Base-by-base conservation (phyloP, 2,797 vertebrate species). In the Silurus lanzhouensis region DNA sequence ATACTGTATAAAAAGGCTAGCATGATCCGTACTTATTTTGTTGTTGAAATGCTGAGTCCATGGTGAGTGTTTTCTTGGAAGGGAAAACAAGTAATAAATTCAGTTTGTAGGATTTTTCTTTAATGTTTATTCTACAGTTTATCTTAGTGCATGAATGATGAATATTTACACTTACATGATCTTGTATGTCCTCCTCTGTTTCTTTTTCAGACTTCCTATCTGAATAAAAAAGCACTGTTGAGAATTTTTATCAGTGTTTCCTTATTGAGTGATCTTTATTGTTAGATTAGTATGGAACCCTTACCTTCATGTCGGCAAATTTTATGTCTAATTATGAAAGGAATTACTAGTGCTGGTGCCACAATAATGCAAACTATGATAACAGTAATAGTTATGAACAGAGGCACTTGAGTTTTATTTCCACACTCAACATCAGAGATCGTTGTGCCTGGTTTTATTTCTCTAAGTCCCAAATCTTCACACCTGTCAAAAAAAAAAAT, bases 361-460 rank as follows among this genome's bases (percentile, higher is more conserved):
- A 75, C 20, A 64, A 25, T 5, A 27, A 63, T 27, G 14, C 25
- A 72, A 25, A 48, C 6, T 25, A 76, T 55, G 5, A 84, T n/a
- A 19, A 17, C 20, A 66, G 0, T n/a, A 17, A 78, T 83, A 38
- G 38, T 38, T 38, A 38, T 38, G 38, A 38, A 38, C 19, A 20
- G 1, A 20, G 1, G 2, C n/a, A 13, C 1, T 17, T 5, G 8
- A 6, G 13, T 5, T 15, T 63, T 52, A 1, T 74, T 14, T 84
- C 82, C 84, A 83, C 91, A 92, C 82, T 87, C 19, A 63, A 70
- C 60, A 86, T 93, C 90, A 82, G 85, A 67, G 63, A 61, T 84
- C 12, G 2, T 0, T 61, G 71, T 90, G 87, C 92, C 92, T 86
- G 85, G 60, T 83, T 9, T 88, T 38, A 80, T 57, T 84, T 83